Percentiles rank a stretch among this genome's conserved stretches.
Evolutionary conservation across 2,113 vertebrate species (phyloP).

Genomic region (Trogon melanurus): DNA sequence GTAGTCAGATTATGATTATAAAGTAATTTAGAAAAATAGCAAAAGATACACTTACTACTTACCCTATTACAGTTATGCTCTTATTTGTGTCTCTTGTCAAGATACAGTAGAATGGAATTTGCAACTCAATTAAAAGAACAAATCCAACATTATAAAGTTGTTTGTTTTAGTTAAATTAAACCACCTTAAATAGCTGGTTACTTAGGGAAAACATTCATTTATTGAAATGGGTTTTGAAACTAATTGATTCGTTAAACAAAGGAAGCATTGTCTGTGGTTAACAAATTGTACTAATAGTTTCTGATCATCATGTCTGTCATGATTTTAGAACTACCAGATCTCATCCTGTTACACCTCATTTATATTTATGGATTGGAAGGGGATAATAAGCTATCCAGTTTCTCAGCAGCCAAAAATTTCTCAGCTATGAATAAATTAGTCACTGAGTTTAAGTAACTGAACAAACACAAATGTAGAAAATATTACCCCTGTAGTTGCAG

Average conservation of each 20-base stretch:
- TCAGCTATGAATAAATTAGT: slow-evolving; percentile 47
- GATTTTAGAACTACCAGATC: slow-evolving; percentile 38
- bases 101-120: slow-evolving; percentile 2
- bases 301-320: slow-evolving; percentile 37
- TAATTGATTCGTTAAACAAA: slow-evolving; percentile 56
- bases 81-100: neutral
- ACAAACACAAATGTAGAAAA: slow-evolving; percentile 23
- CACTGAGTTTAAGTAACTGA: slow-evolving; percentile 15
- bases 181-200: slow-evolving; percentile 30
- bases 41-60: neutral
- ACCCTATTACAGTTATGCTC: neutral
- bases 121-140: slow-evolving; percentile 22
- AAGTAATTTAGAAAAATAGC: neutral
- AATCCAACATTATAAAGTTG: slow-evolving; percentile 8
- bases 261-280: neutral
- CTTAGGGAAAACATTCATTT: slow-evolving; percentile 24
- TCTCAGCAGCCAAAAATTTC: slow-evolving; percentile 28
- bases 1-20: neutral
- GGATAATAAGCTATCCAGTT: slow-evolving; percentile 14
- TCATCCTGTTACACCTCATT: slow-evolving; percentile 44
- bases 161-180: slow-evolving; percentile 54
- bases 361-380: slow-evolving; percentile 50
- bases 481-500: neutral
- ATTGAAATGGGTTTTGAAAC: slow-evolving; percentile 23
- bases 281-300: slow-evolving; percentile 40